phyloP scores from a whole-genome alignment of 1,140 invertebrate genomes.

The Coptotermes formosanus region DNA sequence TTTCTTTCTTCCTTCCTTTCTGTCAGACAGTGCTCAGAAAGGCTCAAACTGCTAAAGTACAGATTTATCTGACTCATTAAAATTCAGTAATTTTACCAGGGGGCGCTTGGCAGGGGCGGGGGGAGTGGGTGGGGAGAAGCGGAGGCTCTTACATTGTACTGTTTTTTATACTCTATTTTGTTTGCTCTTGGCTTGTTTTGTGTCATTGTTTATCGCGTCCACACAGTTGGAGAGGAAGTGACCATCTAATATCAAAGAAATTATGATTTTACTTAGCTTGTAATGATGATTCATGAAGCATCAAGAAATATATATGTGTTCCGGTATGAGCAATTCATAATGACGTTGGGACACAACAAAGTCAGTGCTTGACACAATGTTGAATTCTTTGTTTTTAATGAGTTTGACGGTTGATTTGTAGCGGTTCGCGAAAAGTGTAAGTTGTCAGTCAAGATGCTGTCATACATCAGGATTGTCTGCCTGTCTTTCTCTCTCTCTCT shows the following conservation, averaged over 20 bases:
- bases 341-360: background rate
- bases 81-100: background rate
- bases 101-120: too few species aligned
- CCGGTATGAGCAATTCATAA: background rate
- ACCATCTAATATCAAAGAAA: background rate
- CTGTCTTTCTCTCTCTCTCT: background rate
- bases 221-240: background rate
- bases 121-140: too few species aligned
- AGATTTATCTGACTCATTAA: background rate
- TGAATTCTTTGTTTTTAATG: background rate
- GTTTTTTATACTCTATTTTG: background rate
- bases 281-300: background rate
- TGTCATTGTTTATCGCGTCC: background rate
- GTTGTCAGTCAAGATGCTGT: background rate
- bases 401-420: background rate
- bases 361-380: background rate
- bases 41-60: too few species aligned
- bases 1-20: too few species aligned
- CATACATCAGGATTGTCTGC: background rate
- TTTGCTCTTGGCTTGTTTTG: background rate
- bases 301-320: background rate
- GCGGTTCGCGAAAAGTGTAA: conserved; percentile 3
- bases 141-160: background rate
- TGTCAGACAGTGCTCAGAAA: too few species aligned
- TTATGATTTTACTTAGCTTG: background rate